phyloP scores from a whole-genome alignment of 2,888 invertebrate species.

The Melanophora roralis region DNA sequence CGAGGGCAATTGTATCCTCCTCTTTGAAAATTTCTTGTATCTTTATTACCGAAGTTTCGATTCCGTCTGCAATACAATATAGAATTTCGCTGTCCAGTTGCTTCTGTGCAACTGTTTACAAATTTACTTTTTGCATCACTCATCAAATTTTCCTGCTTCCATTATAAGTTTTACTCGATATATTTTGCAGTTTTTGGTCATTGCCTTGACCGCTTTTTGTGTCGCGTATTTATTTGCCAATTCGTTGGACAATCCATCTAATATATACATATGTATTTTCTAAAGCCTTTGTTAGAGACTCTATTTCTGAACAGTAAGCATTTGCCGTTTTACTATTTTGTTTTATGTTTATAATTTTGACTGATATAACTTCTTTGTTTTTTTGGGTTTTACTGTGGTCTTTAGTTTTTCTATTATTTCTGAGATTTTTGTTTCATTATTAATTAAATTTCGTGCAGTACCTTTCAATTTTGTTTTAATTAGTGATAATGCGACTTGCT shows the following conservation, averaged over 20 bases:
- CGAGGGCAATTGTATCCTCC: too few species aligned
- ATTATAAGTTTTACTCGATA: too few species aligned
- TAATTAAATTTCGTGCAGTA: conserved; percentile 11
- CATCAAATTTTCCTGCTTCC: too few species aligned
- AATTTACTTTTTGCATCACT: too few species aligned
- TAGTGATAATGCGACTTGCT: background rate
- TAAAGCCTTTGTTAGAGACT: background rate
- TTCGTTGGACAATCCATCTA: background rate
- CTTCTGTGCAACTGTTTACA: too few species aligned
- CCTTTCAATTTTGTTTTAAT: conserved; percentile 22
- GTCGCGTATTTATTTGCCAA: background rate
- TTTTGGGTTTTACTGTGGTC: conserved; percentile 4
- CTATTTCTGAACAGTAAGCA: background rate
- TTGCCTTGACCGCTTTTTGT: too few species aligned
- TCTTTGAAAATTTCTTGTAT: too few species aligned
- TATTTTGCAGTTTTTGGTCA: too few species aligned
- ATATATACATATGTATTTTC: background rate
- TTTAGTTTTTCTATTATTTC: background rate
- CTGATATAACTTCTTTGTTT: background rate
- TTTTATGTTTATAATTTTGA: background rate
- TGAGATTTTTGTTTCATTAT: background rate
- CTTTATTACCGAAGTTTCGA: too few species aligned
- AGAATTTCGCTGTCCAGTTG: too few species aligned
- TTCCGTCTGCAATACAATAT: too few species aligned
- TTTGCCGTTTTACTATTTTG: conserved; percentile 5